A percentile compares a stretch with the other conserved stretches of the same genome.
phyloP scores from a whole-genome alignment of 2,888 invertebrate species.

The Megastigmus dorsalis region DNA sequence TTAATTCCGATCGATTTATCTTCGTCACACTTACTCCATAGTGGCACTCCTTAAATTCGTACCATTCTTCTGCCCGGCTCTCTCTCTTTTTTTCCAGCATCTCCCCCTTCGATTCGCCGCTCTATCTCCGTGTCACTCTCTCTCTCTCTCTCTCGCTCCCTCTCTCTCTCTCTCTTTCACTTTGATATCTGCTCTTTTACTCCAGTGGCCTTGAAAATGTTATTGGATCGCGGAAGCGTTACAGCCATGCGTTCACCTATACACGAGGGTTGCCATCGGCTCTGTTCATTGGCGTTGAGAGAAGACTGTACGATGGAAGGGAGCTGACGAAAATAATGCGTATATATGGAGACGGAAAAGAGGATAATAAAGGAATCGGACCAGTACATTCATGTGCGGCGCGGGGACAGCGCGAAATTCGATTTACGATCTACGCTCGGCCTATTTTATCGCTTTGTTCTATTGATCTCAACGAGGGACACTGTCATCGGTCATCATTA shows the following conservation, averaged over 20 bases:
- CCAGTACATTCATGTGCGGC: not conserved
- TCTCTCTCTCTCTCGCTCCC: not conserved
- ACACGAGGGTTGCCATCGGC: no score
- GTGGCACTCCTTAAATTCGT: not conserved
- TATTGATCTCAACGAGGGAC: conserved; percentile 29
- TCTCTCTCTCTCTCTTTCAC: not conserved
- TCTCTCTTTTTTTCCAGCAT: not conserved
- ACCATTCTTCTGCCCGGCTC: not conserved
- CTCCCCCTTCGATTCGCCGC: no score
- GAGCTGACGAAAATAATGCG: conserved; percentile 3
- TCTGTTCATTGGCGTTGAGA: no score
- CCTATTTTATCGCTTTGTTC: conserved; percentile 41
- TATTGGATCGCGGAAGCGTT: conserved; percentile 65
- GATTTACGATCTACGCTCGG: conserved; percentile 36
- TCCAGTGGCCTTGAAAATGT: conserved; percentile 56
- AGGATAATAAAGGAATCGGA: conserved; percentile 44
- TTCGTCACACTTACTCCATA: not conserved
- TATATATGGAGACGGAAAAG: conserved; percentile 18
- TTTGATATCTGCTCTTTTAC: conserved; percentile 33
- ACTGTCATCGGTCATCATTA: conserved; percentile 1
- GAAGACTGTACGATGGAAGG: no score
- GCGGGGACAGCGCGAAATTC: conserved; percentile 24
- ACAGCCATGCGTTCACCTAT: conserved; percentile 50
- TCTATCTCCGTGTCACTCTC: not conserved
- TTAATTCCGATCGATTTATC: conserved; percentile 16